Conservation (phyloP, 2,113 vertebrate species). For the Otolemur garnettii region DNA sequence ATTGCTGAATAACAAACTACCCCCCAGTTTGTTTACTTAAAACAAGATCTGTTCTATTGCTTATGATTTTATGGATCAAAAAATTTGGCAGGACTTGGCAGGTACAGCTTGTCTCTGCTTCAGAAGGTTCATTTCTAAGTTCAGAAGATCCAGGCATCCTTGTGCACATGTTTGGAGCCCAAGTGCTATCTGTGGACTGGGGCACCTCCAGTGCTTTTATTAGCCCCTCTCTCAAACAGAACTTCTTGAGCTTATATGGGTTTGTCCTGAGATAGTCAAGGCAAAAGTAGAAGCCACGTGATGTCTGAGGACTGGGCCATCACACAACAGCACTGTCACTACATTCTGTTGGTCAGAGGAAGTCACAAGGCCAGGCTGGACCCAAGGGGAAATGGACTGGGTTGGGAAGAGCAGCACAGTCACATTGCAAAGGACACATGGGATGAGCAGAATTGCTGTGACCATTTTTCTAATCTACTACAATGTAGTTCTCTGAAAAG, state of each 20-base stretch:
- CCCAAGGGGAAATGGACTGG: neutral
- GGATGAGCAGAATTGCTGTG: neutral
- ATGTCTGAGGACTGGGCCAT: neutral
- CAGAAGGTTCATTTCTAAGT: fast-evolving
- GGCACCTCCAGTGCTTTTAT: fast-evolving
- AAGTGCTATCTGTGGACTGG: neutral
- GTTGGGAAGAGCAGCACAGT: fast-evolving
- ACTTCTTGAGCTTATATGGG: neutral
- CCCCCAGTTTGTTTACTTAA: neutral
- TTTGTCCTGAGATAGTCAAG: neutral
- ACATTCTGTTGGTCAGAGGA: neutral
- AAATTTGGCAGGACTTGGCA: neutral
- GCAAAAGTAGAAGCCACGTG: neutral
- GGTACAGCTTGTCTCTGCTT: neutral
- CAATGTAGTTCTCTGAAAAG: neutral
- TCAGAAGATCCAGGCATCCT: neutral
- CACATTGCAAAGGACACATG: neutral
- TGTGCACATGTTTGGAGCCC: fast-evolving
- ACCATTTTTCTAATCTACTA: neutral
- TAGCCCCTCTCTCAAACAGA: neutral
- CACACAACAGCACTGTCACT: neutral
- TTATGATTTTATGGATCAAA: neutral
- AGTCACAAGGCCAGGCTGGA: neutral
- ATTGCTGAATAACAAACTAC: neutral
- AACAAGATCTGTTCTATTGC: neutral